These are phyloP conservation scores for Podargus strigoides DNA, from an alignment of 2,797 vertebrate genomes.

Conservation along the genomic window DNA sequence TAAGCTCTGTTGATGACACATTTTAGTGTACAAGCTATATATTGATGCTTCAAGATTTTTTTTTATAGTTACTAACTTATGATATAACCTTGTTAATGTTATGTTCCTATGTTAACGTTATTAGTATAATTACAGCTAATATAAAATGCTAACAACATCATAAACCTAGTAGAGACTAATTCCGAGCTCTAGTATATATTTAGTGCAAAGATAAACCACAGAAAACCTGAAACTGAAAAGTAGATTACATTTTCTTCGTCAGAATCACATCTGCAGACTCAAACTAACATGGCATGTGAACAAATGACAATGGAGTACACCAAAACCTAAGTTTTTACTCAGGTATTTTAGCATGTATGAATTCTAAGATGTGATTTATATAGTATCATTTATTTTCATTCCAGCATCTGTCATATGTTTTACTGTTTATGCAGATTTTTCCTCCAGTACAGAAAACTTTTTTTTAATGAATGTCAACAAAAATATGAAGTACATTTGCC, in stretches of 20 bases:
- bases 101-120: background rate
- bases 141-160: background rate
- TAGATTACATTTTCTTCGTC: background rate
- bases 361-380: background rate
- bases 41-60: background rate
- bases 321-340: background rate
- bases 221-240: constrained; percentile 6
- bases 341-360: background rate
- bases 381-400: constrained; percentile 5
- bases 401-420: background rate
- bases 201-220: constrained; percentile 2
- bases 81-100: background rate
- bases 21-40: background rate
- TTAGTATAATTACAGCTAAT: background rate
- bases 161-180: background rate
- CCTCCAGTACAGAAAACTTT: background rate
- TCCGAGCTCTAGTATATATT: background rate
- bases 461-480: background rate
- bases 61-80: background rate
- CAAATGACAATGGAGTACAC: background rate
- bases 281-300: background rate
- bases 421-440: background rate
- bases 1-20: too few species aligned
- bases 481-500: background rate
- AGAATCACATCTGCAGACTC: background rate